Base-by-base conservation (phyloP, 2,113 vertebrate species). In the Hipposideros armiger region DNA sequence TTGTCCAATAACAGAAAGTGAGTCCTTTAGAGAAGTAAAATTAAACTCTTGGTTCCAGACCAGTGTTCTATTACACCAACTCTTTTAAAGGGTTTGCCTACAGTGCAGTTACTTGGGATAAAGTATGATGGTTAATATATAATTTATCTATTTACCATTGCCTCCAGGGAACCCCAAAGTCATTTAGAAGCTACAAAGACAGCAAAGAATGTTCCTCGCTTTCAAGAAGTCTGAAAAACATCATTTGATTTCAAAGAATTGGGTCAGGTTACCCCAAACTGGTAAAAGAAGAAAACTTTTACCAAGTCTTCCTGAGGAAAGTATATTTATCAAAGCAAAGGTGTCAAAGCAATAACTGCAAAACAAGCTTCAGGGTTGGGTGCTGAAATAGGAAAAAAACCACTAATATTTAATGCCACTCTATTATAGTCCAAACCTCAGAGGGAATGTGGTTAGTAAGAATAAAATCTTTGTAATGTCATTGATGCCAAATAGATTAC, bases 381-480 rank as follows among this genome's bases (percentile, higher is more conserved):
- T 73, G 72, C 20, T 47, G 8, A 97, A 77, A 60, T 0, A 84
- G 67, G 16, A 80, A 93, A 88, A 91, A 87, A 96, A 95, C 78
- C 40, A 76, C 62, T 60, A 88, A 80, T 80, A 93, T 82, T 78
- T 83, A 80, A 90, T 45, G 83, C n/a, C 58, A 77, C 14, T 95
- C 52, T 86, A 91, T 89, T 82, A 97, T 0, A 94, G 81, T 81
- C 76, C 88, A 95, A 90, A 95, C 93, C 80, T 88, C 94, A 91
- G 60, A 76, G 58, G 76, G 42, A 83, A 95, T 87, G 90, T 87
- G 90, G 90, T 92, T 87, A 92, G 16, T 47, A 82, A 92, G 26
- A 94, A 92, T 45, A 87, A 97, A 97, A 76, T 28, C 90, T 94
- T 80, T 76, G 28, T 62, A 87, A n/a, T 54, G 91, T 78, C 83